Conservation (phyloP, 2,888 invertebrate genomes). For the Stenichneumon culpator region DNA sequence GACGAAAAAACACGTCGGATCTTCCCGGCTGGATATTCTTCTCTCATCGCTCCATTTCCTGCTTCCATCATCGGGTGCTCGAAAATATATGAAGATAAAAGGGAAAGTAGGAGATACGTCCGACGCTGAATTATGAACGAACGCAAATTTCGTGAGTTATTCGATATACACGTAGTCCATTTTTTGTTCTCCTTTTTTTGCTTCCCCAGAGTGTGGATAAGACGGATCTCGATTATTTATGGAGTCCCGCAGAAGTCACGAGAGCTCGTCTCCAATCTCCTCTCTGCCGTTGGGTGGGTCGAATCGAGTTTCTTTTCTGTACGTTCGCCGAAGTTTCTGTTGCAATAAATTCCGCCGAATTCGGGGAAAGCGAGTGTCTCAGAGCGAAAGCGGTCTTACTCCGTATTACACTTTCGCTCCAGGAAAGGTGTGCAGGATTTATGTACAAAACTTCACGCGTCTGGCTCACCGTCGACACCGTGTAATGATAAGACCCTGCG, state of each 20-base stretch:
- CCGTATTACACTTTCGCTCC: not conserved
- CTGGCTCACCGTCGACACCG: conserved; percentile 6
- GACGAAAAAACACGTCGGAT: not conserved
- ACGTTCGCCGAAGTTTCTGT: conserved; percentile 13
- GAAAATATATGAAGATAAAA: not conserved
- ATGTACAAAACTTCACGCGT: conserved; percentile 22
- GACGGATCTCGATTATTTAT: conserved; percentile 49
- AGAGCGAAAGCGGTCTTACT: not conserved
- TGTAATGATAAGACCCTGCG: not conserved
- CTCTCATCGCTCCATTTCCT: not conserved
- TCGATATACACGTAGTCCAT: conserved; percentile 7
- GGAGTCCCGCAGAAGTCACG: conserved; percentile 34
- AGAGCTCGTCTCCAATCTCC: conserved; percentile 27
- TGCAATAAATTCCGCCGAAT: conserved; percentile 39
- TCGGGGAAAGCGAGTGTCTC: conserved; percentile 4
- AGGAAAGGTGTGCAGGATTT: not conserved
- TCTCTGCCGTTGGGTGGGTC: not conserved
- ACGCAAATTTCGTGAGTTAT: conserved; percentile 34
- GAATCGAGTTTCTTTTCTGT: not conserved
- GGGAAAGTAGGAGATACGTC: not conserved
- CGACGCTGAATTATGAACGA: conserved; percentile 28
- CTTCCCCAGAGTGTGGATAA: conserved; percentile 10
- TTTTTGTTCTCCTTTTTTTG: not conserved
- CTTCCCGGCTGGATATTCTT: not conserved
- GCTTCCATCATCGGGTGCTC: not conserved